Conservation (phyloP, 2,113 vertebrate species). For the Arothron firmamentum region DNA sequence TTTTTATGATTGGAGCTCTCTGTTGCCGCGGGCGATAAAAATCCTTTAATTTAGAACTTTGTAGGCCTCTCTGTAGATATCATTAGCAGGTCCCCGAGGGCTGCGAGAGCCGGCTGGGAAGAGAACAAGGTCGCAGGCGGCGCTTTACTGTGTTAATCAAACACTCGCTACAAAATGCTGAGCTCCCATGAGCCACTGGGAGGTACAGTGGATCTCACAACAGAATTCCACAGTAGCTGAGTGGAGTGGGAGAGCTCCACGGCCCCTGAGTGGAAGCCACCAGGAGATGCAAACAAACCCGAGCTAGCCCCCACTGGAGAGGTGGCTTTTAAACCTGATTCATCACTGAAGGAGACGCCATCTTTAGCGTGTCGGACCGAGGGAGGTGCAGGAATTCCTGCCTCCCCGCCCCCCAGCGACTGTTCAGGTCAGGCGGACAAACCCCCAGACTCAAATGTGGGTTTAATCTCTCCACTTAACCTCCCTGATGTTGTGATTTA, state of each 20-base stretch:
- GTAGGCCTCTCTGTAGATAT: conserved; percentile 12
- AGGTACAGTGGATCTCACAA: not conserved
- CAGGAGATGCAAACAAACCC: no score
- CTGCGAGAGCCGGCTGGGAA: not conserved
- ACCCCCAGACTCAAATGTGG: no score
- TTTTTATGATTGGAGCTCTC: not conserved
- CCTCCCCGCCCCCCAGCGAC: no score
- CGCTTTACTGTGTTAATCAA: conserved; percentile 32
- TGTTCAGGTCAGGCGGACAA: no score
- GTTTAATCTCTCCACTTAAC: no score
- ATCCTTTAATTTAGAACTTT: conserved; percentile 1
- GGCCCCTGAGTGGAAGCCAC: no score
- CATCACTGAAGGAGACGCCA: not conserved
- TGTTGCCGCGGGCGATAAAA: conserved; percentile 14
- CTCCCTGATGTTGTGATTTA: no score
- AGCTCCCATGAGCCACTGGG: not conserved
- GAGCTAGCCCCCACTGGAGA: no score
- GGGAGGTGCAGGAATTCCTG: no score
- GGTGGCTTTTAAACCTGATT: not conserved
- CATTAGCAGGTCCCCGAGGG: conserved; percentile 8
- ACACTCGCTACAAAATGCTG: not conserved
- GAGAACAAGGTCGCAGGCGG: conserved; percentile 11
- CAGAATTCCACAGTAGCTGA: not conserved
- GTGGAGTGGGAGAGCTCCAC: conserved; percentile 1
- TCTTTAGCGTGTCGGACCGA: no score